Base-by-base conservation (phyloP, 2,113 vertebrate genomes). In the Rostratula benghalensis region DNA sequence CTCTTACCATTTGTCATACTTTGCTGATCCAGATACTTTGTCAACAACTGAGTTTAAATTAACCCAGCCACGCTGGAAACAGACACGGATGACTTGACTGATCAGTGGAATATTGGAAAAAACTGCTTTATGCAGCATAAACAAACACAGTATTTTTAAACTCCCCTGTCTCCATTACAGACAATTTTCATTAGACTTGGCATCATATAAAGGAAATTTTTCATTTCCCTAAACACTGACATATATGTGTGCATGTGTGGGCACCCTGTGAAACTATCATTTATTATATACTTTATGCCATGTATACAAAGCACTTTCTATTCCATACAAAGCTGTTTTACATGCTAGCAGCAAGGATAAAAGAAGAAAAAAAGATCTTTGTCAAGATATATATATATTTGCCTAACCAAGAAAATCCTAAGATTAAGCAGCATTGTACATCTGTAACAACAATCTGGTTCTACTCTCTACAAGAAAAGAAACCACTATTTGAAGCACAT, bases 381-480 rank as follows among this genome's bases (percentile, higher is more conserved):
- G 60, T 78, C 30, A 89, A 81, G 39, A 35, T 53, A 48, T 75
- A 10, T 41, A 89, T 3, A 8, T 57, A 77, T 37, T 54, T 89
- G 18, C 54, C 69, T 31, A 13, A 15, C 18, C 76, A 79, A 74
- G 15, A 76, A 93, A 70, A 35, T 13, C 3, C 0, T 35, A 56
- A 77, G 68, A 63, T 70, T 41, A 87, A 87, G 77, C 61, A 87
- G 48, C 53, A 63, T 1, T 82, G 25, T 12, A 53, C n/a, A 13
- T 18, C 89, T 10, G 30, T 51, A 89, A 88, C 91, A 73, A 70
- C 51, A 19, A 91, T 39, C 73, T 57, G 33, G 1, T 51, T 92
- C 89, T 50, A 75, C 61, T 16, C 94, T 79, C 73, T 91, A 60
- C 68, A 78, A 94, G 93, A 92, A 92, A 71, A 82, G 78, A 59